These are phyloP conservation scores for Lasioglossum leucozonium DNA, from an alignment of 2,888 invertebrate species.

Conservation along the genomic window DNA sequence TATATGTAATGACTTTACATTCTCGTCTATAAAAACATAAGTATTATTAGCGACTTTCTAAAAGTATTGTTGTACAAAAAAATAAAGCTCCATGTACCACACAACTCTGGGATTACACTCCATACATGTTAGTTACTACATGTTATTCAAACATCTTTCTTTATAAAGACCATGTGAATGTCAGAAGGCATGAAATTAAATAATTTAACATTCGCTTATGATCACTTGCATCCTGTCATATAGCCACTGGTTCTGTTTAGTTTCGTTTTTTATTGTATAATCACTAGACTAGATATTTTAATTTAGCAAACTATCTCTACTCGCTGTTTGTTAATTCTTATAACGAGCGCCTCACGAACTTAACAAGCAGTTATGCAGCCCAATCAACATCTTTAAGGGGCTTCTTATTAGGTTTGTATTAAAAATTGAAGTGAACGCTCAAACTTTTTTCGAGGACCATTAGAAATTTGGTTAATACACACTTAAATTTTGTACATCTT, in stretches of 20 bases:
- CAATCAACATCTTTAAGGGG: slow-evolving; percentile 55
- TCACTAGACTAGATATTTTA: slow-evolving; percentile 53
- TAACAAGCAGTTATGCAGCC: slow-evolving; percentile 56
- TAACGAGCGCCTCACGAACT: slow-evolving; percentile 49
- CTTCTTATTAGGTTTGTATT: slow-evolving; percentile 64
- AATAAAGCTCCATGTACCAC: slow-evolving; percentile 56
- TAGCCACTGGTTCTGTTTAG: slow-evolving; percentile 30
- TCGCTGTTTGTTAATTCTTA: slow-evolving; percentile 34
- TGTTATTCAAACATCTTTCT: slow-evolving; percentile 27
- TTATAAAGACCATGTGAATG: slow-evolving; percentile 20
- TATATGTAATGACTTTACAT: slow-evolving; percentile 47
- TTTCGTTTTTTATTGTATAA: slow-evolving; percentile 32
- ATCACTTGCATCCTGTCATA: slow-evolving; percentile 58
- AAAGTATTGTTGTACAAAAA: slow-evolving; percentile 39
- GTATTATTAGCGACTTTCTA: slow-evolving; percentile 43
- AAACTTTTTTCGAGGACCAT: slow-evolving; percentile 24
- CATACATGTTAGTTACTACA: slow-evolving; percentile 14
- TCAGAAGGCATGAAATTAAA: slow-evolving; percentile 53
- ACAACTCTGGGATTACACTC: slow-evolving; percentile 26
- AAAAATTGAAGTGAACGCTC: slow-evolving; percentile 39
- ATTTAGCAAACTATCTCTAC: slow-evolving; percentile 33
- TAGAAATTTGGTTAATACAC: slow-evolving; percentile 34
- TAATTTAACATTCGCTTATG: slow-evolving; percentile 49
- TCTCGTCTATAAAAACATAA: slow-evolving; percentile 30
- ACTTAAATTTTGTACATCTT: slow-evolving; percentile 31